A percentile compares a stretch with the other conserved stretches of the same genome.
Conservation (phyloP, 2,113 vertebrate genomes). For the Notothenia coriiceps region DNA sequence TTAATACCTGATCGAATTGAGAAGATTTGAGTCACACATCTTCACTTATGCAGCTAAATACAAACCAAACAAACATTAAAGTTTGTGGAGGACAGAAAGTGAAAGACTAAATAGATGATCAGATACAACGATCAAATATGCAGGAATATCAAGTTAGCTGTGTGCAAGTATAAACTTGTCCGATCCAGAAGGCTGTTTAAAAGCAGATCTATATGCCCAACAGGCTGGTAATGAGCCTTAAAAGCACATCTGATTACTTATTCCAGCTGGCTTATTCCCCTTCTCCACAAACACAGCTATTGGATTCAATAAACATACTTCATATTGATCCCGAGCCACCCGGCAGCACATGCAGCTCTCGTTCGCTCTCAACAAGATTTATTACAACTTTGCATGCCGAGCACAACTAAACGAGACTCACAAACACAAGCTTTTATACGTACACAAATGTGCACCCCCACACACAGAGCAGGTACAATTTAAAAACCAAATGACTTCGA, state of each 20-base stretch:
- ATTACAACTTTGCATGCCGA: conserved; percentile 60
- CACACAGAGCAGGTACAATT: conserved; percentile 23
- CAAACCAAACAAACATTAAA: background rate
- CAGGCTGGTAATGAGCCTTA: conserved; percentile 72
- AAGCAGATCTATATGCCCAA: conserved; percentile 67
- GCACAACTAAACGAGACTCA: conserved; percentile 41
- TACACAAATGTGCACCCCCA: background rate
- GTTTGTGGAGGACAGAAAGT: conserved; percentile 10
- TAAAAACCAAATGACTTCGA: conserved; percentile 61
- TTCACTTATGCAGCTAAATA: background rate
- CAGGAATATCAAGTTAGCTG: conserved; percentile 24
- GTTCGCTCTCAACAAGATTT: conserved; percentile 64
- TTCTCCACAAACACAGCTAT: conserved; percentile 65
- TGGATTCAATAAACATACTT: conserved; percentile 78
- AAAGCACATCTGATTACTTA: conserved; percentile 73
- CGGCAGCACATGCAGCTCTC: conserved; percentile 49
- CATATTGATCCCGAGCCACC: conserved; percentile 70
- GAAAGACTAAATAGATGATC: conserved; percentile 28
- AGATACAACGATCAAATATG: conserved; percentile 34
- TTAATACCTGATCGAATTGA: background rate
- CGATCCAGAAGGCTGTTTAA: conserved; percentile 39
- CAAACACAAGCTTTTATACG: conserved; percentile 7
- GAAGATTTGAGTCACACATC: background rate
- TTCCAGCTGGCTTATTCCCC: conserved; percentile 68
- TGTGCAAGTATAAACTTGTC: conserved; percentile 33